phyloP scores from a whole-genome alignment of 2,113 vertebrate genomes.

The Uria aalge region DNA sequence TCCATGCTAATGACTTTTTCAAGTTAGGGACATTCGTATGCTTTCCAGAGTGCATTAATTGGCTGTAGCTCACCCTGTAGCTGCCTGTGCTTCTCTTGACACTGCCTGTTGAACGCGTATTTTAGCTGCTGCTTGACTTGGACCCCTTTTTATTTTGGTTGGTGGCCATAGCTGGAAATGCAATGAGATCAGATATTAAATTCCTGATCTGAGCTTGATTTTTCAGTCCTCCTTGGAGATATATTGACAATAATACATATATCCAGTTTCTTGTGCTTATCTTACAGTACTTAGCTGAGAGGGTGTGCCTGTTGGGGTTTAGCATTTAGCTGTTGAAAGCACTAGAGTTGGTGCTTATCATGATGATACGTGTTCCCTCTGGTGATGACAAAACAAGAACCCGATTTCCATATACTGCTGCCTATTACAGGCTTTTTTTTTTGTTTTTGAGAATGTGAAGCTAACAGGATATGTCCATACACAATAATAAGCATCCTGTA shows the following conservation, averaged over 20 bases:
- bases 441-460: not conserved
- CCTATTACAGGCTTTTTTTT: not conserved
- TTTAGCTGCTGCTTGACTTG: not conserved
- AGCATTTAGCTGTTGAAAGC: not conserved
- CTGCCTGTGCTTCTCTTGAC: not conserved
- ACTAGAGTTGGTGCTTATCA: accelerated
- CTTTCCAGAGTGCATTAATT: not conserved
- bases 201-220: not conserved
- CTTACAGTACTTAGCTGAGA: not conserved
- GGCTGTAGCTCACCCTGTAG: not conserved
- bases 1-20: not conserved
- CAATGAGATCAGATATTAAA: not conserved
- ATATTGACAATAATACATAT: not conserved
- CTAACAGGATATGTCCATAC: accelerated
- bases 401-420: accelerated
- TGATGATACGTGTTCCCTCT: not conserved
- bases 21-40: too few species aligned
- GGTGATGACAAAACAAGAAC: not conserved
- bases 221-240: not conserved
- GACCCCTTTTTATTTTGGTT: not conserved
- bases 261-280: not conserved
- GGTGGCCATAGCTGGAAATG: not conserved
- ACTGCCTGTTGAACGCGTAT: accelerated
- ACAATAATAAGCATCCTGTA: not conserved
- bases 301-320: not conserved